Conservation (phyloP, 1,140 invertebrate genomes). For the Papilio xuthus region DNA sequence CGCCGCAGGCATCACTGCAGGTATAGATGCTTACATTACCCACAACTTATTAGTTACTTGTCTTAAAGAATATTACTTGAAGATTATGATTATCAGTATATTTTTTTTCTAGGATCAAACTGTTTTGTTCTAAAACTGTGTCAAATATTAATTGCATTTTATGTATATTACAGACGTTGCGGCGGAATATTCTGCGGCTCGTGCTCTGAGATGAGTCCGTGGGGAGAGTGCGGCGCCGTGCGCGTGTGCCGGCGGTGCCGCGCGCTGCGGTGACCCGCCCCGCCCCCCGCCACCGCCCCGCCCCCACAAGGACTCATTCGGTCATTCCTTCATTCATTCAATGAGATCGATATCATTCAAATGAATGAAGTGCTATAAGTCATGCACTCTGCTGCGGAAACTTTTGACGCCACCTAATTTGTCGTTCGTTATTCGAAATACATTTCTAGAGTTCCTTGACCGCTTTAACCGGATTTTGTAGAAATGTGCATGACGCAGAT, state of each 20-base stretch:
- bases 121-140: background rate
- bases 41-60: too few species aligned
- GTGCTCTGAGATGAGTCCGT: constrained; percentile 71
- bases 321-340: background rate
- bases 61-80: too few species aligned
- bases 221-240: constrained; percentile 64
- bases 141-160: background rate
- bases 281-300: constrained; percentile 33
- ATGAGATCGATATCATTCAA: constrained; percentile 10
- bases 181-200: constrained; percentile 76
- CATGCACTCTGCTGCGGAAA: background rate
- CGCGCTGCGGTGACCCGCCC: constrained; percentile 65
- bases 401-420: background rate
- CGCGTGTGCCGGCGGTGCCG: constrained; percentile 72
- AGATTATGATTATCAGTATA: too few species aligned
- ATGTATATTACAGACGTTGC: constrained; percentile 57
- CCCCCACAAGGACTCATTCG: background rate
- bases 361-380: constrained; percentile 16
- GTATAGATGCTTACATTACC: constrained; percentile 40
- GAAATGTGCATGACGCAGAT: background rate
- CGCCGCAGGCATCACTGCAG: constrained; percentile 69
- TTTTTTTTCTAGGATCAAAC: too few species aligned
- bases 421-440: background rate
- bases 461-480: constrained; percentile 1
- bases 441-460: constrained; percentile 14